Base-by-base conservation (phyloP, 2,113 vertebrate genomes). In the Panthera uncia region DNA sequence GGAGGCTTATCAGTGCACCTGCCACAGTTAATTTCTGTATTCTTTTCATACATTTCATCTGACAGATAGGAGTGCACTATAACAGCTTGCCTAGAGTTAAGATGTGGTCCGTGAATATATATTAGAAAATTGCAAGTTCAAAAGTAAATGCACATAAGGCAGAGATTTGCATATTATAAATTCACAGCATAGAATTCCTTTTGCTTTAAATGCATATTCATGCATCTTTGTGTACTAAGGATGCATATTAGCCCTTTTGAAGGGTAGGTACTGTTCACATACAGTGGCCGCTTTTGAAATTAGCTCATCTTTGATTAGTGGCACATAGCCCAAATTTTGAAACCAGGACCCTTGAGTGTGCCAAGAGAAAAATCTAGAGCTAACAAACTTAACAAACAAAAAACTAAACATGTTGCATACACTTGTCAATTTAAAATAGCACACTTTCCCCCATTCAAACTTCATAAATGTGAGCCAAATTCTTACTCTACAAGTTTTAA, bases 51-150 rank as follows among this genome's bases (percentile, higher is more conserved):
- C 78, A 94, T 97, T 92, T 19, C 97, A 94, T 89, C 95, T 96
- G 96, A 97, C 93, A 97, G 82, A n/a, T 61, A 93, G 63, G 79
- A 83, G 50, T 98, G 89, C 96, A 97, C 96, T 98, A 41, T 91
- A 97, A 97, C 82, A 63, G 89, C 97, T 98, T 97, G 92, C 97
- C 96, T 96, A 88, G 93, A 96, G 84, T 97, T 98, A 97, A 89
- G 89, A 96, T 95, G 90, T 97, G 89, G 97, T 98, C 97, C 98
- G 89, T 98, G 98, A 98, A 98, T 98, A 94, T 98, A 82, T 88
- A 94, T 90, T 86, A 63, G 94, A 85, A 95, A 97, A 97, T 98
- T 97, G 94, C 96, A 93, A 80, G 97, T 96, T 98, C 92, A 92
- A 91, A 98, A 98, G 85, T 89, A 98, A 98, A 97, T 98, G 98